A percentile compares a stretch with the other conserved stretches of the same genome.
Conservation (phyloP, 2,113 vertebrate species). For the Anas platyrhynchos region DNA sequence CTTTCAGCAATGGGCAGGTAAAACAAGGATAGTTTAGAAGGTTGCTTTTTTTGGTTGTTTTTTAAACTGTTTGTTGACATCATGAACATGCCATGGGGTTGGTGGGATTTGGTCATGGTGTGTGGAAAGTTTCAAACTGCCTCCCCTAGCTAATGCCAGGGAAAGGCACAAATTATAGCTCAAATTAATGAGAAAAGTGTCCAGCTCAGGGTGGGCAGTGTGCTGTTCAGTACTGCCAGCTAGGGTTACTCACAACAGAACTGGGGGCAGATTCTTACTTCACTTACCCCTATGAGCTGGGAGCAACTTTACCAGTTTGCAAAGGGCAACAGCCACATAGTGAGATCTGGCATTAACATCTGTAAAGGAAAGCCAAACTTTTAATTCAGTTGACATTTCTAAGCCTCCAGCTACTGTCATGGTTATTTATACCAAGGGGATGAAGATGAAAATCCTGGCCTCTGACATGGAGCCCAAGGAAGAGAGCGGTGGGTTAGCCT, state of each 20-base stretch:
- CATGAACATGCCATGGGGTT: rapidly evolving
- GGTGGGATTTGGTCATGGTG: not conserved
- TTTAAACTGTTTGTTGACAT: rapidly evolving
- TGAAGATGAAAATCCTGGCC: not conserved
- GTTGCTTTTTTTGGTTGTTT: not conserved
- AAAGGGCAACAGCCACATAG: rapidly evolving
- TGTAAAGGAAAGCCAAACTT: not conserved
- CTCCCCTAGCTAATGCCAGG: not conserved
- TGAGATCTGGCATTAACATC: not conserved
- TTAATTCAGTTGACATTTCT: not conserved
- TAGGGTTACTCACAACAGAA: rapidly evolving
- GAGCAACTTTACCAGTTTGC: not conserved
- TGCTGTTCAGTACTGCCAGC: not conserved
- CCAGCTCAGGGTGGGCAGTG: not conserved
- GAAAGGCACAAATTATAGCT: not conserved
- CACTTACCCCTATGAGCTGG: not conserved
- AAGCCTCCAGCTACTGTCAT: not conserved
- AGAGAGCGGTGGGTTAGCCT: not conserved
- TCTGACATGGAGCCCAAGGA: not conserved
- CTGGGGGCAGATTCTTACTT: not conserved
- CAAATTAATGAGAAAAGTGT: not conserved
- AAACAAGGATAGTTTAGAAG: not conserved
- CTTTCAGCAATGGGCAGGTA: not conserved
- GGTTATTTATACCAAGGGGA: not conserved
- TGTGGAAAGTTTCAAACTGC: rapidly evolving